Base-by-base conservation (phyloP, 2,888 invertebrate species). In the Caenorhabditis sulstoni region DNA sequence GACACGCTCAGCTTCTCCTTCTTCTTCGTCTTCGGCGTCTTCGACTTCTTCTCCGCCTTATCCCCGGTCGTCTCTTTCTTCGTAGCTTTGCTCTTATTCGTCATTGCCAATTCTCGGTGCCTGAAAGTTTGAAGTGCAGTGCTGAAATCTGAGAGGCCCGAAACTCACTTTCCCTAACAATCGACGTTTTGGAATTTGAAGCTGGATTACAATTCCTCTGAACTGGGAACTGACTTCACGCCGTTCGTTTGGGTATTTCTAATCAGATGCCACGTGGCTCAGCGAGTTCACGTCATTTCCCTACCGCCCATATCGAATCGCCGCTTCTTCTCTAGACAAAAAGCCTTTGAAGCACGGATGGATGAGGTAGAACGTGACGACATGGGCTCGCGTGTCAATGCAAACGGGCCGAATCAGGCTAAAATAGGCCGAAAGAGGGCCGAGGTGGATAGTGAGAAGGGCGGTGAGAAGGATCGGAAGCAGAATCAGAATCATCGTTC, bases 1-100 rank as follows among this genome's bases (percentile, higher is more conserved):
- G 67, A 67, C 18, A 66, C 55, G 16, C 37, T 20, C 23, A 47
- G 44, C 3, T 57, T 35, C 23, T 57, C 67, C 44, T 67, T 47
- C 47, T 47, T 18, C 47, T 47, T 47, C 14, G 47, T 47, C 47
- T 11, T 47, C 47, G n/a, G 11, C 41, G 41, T 41, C 41, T 41
- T 41, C 41, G 41, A 41, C 41, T 41, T 41, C 41, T 41, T 41
- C 41, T 41, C 41, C 7, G 7, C 41, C 12, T 14, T 14, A 14
- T 14, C 41, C 12, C 41, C 41, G 7, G 12, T 14, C 41, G 41
- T 41, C 41, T 41, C 41, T 11, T 41, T 41, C 14, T 41, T 41
- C 11, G 41, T 41, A 8, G 12, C 41, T 14, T 41, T 41, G 12
- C 12, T 41, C 41, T 41, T 41, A 14, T 14, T 41, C 41, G 41